Evolutionary conservation across 2,888 invertebrate genomes (phyloP).

Genomic region (Coleophora deauratella): DNA sequence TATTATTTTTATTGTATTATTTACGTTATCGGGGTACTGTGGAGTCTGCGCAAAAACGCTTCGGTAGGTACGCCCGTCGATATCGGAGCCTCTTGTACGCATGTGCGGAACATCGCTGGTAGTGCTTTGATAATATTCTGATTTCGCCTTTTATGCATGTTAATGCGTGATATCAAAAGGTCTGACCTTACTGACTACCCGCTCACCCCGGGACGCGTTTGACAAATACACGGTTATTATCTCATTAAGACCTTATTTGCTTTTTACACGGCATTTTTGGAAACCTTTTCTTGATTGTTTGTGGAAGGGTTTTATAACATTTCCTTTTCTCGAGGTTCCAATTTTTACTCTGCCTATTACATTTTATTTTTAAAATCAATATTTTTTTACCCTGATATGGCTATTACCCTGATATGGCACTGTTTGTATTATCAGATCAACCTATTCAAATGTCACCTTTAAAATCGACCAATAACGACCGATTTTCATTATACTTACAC

Average conservation of each 20-base stretch:
- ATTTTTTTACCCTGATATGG: too few species aligned
- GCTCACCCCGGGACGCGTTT: constrained; percentile 28
- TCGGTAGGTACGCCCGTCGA: constrained; percentile 39
- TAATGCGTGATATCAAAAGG: constrained; percentile 53
- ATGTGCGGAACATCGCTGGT: constrained; percentile 51
- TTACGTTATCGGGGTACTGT: constrained; percentile 43
- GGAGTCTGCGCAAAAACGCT: constrained; percentile 49
- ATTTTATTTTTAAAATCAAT: too few species aligned
- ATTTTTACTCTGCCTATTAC: too few species aligned
- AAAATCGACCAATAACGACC: too few species aligned
- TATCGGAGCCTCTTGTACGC: constrained; percentile 43
- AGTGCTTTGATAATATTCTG: constrained; percentile 55
- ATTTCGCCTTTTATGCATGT: constrained; percentile 63
- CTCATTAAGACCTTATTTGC: constrained; percentile 11
- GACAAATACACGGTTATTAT: constrained; percentile 26
- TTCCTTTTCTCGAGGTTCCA: too few species aligned
- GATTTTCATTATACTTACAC: too few species aligned
- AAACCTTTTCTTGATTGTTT: too few species aligned
- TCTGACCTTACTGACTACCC: constrained; percentile 34
- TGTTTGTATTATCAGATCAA: too few species aligned
- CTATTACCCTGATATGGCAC: too few species aligned
- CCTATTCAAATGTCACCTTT: too few species aligned
- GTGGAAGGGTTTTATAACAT: too few species aligned
- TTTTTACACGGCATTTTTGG: not conserved
- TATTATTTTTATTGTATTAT: constrained; percentile 68